A percentile compares a stretch with the other conserved stretches of the same genome.
phyloP scores from a whole-genome alignment of 2,888 invertebrate species.

The Patella caerulea region DNA sequence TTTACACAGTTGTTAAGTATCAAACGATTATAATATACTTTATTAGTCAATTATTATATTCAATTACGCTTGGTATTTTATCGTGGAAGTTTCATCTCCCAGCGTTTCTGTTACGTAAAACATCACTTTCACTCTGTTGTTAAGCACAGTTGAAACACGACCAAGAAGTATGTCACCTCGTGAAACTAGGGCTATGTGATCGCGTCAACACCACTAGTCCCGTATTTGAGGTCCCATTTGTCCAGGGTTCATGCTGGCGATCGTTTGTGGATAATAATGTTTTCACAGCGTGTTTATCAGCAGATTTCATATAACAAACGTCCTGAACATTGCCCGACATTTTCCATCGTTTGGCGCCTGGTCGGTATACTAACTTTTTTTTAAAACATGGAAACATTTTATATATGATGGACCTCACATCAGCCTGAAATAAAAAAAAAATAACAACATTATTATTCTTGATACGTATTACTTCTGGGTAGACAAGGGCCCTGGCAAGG shows the following conservation, averaged over 20 bases:
- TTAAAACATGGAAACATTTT: constrained; percentile 27
- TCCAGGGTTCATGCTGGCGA: constrained; percentile 2
- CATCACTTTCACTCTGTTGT: no score
- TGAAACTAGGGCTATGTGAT: neutral
- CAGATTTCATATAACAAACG: constrained; percentile 13
- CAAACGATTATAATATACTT: no score
- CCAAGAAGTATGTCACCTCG: neutral
- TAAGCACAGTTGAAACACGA: no score
- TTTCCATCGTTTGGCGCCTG: constrained; percentile 31
- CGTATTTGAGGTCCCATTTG: neutral
- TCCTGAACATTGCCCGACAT: constrained; percentile 15
- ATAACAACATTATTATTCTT: no score
- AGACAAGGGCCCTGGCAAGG: no score
- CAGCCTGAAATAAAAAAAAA: constrained; percentile 38
- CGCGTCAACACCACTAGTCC: neutral
- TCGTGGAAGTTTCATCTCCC: no score
- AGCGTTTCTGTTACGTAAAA: no score
- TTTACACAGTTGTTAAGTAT: no score
- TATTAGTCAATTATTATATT: no score
- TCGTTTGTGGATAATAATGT: neutral
- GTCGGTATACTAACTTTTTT: constrained; percentile 28
- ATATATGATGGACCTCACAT: constrained; percentile 38
- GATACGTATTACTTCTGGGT: no score
- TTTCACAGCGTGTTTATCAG: constrained; percentile 3
- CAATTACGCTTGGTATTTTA: no score